Conservation (phyloP, 2,888 invertebrate genomes). For the Ennomos fuscantarius region DNA sequence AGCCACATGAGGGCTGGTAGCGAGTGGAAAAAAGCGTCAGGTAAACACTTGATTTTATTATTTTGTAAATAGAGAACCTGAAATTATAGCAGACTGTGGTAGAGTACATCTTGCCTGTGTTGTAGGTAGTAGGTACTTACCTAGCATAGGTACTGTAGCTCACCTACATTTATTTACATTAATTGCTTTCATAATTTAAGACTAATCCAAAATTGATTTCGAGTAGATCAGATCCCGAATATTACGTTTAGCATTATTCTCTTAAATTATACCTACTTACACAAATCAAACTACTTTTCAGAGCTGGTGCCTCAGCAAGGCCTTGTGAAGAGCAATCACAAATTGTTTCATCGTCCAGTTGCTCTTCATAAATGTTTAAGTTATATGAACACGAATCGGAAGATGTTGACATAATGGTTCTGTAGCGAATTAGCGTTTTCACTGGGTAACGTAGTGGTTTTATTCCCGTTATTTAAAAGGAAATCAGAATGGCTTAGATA, state of each 20-base stretch:
- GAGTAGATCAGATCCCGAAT: too few species aligned
- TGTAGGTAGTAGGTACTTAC: too few species aligned
- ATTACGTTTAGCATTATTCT: too few species aligned
- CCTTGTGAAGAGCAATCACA: conserved; percentile 60
- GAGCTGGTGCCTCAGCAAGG: conserved; percentile 55
- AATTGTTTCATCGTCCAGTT: conserved; percentile 57
- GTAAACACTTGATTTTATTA: conserved; percentile 82
- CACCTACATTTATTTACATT: too few species aligned
- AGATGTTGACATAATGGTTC: conserved; percentile 52
- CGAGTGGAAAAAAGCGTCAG: conserved; percentile 84
- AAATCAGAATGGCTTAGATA: not conserved
- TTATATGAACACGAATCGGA: conserved; percentile 36
- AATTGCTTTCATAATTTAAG: too few species aligned
- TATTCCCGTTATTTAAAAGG: too few species aligned
- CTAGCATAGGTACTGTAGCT: too few species aligned
- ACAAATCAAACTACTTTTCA: conserved; percentile 54
- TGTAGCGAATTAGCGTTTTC: not conserved
- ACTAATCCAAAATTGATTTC: too few species aligned
- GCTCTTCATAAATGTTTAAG: conserved; percentile 65
- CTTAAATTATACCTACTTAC: too few species aligned
- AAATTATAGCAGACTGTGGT: conserved; percentile 30
- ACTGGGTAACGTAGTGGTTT: too few species aligned
- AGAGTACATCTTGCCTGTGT: too few species aligned
- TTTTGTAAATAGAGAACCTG: conserved; percentile 79
- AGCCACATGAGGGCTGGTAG: conserved; percentile 86